phyloP scores from a whole-genome alignment of 2,113 vertebrate species.

The Falco punctatus region DNA sequence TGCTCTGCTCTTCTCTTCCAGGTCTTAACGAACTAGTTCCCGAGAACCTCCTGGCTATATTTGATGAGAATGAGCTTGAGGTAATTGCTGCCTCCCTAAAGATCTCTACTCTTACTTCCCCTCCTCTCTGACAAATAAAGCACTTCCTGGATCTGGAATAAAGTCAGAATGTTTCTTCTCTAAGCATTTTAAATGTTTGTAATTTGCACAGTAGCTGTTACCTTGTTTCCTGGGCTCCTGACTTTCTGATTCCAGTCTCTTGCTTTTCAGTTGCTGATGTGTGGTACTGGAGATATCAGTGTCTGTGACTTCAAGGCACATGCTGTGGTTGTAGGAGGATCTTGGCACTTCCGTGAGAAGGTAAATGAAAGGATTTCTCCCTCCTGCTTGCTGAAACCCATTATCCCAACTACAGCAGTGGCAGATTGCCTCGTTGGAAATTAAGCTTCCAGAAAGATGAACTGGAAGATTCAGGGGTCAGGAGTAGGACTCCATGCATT shows the following conservation, averaged over 20 bases:
- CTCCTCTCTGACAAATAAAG: neutral
- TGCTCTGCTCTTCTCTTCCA: slow-evolving; percentile 66
- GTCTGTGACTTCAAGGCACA: slow-evolving; percentile 98
- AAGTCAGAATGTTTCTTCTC: neutral
- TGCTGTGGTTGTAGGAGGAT: slow-evolving; percentile 94
- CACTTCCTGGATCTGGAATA: neutral
- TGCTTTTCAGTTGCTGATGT: slow-evolving; percentile 91
- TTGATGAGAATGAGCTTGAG: slow-evolving; percentile 99
- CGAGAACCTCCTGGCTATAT: slow-evolving; percentile 97
- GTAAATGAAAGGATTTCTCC: slow-evolving; percentile 63
- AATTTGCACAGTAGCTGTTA: neutral
- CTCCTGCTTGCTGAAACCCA: neutral
- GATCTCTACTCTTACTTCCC: neutral
- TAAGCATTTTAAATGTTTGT: neutral
- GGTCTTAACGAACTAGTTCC: slow-evolving; percentile 96
- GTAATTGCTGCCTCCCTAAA: slow-evolving; percentile 71
- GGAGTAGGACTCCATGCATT: neutral
- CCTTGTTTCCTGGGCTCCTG: neutral
- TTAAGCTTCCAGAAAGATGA: neutral
- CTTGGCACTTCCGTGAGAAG: slow-evolving; percentile 98
- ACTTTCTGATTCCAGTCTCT: slow-evolving; percentile 19
- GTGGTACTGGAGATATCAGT: slow-evolving; percentile 95
- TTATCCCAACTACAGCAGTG: neutral
- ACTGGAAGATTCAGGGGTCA: neutral
- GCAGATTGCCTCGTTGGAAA: neutral